Evolutionary conservation across 2,113 vertebrate genomes (phyloP).

Genomic region (Ornithorhynchus anatinus): DNA sequence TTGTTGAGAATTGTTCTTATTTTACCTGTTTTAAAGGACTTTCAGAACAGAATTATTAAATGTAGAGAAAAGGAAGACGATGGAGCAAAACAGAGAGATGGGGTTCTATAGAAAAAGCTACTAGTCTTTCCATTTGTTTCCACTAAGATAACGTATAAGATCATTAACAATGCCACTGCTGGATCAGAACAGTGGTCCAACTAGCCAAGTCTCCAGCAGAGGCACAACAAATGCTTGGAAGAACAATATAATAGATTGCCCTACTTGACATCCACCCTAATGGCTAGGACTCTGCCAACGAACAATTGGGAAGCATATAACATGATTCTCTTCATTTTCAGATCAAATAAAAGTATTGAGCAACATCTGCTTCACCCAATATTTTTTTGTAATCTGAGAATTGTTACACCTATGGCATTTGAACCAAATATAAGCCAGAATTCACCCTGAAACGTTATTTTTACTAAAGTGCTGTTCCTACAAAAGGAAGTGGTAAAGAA

Average conservation of each 20-base stretch:
- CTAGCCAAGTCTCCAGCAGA: too few species aligned
- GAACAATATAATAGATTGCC: too few species aligned
- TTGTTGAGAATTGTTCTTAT: not conserved
- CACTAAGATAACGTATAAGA: slow-evolving; percentile 11
- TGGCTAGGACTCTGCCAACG: too few species aligned
- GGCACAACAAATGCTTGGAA: too few species aligned
- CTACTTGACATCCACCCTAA: too few species aligned
- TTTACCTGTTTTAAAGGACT: slow-evolving; percentile 13
- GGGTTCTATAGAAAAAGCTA: slow-evolving; percentile 9
- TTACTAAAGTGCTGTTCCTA: not conserved
- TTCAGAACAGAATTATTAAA: slow-evolving; percentile 7
- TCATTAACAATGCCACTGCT: too few species aligned
- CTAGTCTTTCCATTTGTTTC: slow-evolving; percentile 6
- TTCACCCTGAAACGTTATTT: not conserved
- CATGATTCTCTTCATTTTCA: slow-evolving; percentile 10
- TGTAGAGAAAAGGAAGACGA: not conserved
- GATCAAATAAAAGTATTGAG: not conserved
- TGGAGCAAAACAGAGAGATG: not conserved
- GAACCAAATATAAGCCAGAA: not conserved
- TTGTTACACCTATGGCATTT: slow-evolving; percentile 12
- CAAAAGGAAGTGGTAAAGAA: not conserved
- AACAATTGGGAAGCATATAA: not conserved
- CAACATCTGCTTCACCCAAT: not conserved
- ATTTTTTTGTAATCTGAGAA: not conserved
- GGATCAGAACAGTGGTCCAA: too few species aligned